These are phyloP conservation scores for Thaumatotibia leucotreta DNA, from an alignment of 1,140 invertebrate species.

Conservation along the genomic window DNA sequence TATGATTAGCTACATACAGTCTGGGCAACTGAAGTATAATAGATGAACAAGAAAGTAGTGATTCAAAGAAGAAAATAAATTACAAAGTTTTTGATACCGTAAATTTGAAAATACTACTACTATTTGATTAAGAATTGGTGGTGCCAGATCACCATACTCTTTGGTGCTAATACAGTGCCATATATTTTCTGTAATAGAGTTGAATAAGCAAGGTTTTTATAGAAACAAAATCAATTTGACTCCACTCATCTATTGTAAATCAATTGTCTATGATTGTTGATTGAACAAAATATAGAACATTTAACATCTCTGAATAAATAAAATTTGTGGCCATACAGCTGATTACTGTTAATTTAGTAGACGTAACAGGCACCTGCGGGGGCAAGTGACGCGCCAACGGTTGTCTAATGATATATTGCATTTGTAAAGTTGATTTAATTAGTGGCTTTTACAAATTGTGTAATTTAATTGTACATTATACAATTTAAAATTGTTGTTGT, in stretches of 20 bases:
- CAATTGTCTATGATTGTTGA: background rate
- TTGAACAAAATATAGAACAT: background rate
- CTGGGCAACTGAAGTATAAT: background rate
- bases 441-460: constrained; percentile 57
- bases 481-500: constrained; percentile 69
- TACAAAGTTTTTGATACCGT: too few relatives aligned
- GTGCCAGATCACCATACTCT: too few relatives aligned
- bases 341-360: background rate
- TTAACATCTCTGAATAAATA: background rate
- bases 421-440: constrained; percentile 44
- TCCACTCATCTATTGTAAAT: background rate
- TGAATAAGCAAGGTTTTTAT: too few relatives aligned
- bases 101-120: too few relatives aligned
- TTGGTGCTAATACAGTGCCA: too few relatives aligned
- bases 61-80: too few relatives aligned
- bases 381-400: constrained; percentile 10
- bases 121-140: too few relatives aligned
- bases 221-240: too few relatives aligned
- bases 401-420: constrained; percentile 31
- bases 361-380: background rate
- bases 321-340: constrained; percentile 10
- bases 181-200: too few relatives aligned
- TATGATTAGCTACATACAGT: background rate
- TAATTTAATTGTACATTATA: constrained; percentile 69
- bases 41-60: background rate